A percentile compares a stretch with the other conserved stretches of the same genome.
Evolutionary conservation across 2,888 invertebrate species (phyloP).

Genomic region (Eucriotettix oculatus): DNA sequence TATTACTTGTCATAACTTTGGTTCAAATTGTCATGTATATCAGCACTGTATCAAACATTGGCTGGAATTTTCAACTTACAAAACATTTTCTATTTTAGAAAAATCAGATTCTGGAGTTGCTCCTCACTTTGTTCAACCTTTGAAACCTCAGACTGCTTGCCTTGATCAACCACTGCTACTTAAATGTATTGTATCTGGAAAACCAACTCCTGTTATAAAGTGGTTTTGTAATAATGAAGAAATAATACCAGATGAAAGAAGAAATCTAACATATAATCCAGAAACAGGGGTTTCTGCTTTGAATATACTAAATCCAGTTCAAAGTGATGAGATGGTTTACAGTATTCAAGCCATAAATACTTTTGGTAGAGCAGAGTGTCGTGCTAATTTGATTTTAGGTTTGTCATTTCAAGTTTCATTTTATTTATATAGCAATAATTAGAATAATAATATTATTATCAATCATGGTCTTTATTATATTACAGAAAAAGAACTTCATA

Average conservation of each 20-base stretch:
- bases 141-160: constrained; percentile 46
- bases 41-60: background rate
- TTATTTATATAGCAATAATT: background rate
- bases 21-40: background rate
- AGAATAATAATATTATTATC: background rate
- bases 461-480: constrained; percentile 1
- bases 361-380: constrained; percentile 54
- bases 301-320: constrained; percentile 42
- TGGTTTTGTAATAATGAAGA: constrained; percentile 50
- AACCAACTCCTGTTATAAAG: constrained; percentile 51
- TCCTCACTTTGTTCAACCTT: constrained; percentile 45
- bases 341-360: constrained; percentile 54
- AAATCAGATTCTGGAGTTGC: constrained; percentile 53
- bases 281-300: constrained; percentile 45
- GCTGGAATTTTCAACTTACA: background rate
- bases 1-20: too few relatives aligned
- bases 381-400: constrained; percentile 51
- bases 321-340: constrained; percentile 50
- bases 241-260: constrained; percentile 37
- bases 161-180: constrained; percentile 43
- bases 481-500: constrained; percentile 22
- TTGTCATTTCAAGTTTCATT: constrained; percentile 13
- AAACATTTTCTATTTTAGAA: constrained; percentile 25
- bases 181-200: constrained; percentile 48
- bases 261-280: constrained; percentile 38